These are phyloP conservation scores for Mythimna lalbum DNA, from an alignment of 2,888 invertebrate species.

Conservation along the genomic window DNA sequence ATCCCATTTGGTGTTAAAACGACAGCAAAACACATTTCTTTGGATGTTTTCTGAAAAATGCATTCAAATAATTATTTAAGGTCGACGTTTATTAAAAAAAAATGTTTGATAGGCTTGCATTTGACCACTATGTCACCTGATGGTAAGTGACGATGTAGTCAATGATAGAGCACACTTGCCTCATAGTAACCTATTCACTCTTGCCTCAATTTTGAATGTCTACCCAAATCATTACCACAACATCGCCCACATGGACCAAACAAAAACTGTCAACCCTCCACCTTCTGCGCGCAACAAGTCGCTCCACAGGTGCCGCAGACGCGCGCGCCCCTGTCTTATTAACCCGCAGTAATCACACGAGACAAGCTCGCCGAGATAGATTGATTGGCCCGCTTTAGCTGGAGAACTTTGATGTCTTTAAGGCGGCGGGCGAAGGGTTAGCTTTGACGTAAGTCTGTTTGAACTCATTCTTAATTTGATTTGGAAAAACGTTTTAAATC, in stretches of 20 bases:
- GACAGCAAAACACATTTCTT: too few species aligned
- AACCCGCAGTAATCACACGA: constrained; percentile 78
- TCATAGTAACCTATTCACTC: too few species aligned
- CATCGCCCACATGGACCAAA: constrained; percentile 2
- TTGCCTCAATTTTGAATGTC: too few species aligned
- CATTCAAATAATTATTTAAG: too few species aligned
- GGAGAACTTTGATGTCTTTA: constrained; percentile 36
- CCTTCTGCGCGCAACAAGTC: constrained; percentile 67
- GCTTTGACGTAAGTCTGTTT: constrained; percentile 14
- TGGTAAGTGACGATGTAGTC: too few species aligned
- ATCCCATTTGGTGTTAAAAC: too few species aligned
- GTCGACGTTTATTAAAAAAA: too few species aligned
- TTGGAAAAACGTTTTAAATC: not conserved
- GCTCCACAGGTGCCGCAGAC: constrained; percentile 73
- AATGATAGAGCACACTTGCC: too few species aligned
- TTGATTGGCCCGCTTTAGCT: constrained; percentile 74
- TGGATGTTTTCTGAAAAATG: too few species aligned
- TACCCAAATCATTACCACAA: not conserved
- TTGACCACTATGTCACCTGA: too few species aligned
- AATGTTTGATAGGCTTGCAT: too few species aligned
- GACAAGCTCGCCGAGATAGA: constrained; percentile 73
- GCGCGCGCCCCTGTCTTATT: constrained; percentile 65
- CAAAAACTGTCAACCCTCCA: constrained; percentile 38
- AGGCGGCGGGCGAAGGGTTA: constrained; percentile 35
- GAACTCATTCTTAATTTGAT: not conserved